Percentiles rank a stretch among this genome's conserved stretches.
Evolutionary conservation across 64 coral and sea anemone genomes (phyloP).

Genomic region (Stichodactyla mertensii): DNA sequence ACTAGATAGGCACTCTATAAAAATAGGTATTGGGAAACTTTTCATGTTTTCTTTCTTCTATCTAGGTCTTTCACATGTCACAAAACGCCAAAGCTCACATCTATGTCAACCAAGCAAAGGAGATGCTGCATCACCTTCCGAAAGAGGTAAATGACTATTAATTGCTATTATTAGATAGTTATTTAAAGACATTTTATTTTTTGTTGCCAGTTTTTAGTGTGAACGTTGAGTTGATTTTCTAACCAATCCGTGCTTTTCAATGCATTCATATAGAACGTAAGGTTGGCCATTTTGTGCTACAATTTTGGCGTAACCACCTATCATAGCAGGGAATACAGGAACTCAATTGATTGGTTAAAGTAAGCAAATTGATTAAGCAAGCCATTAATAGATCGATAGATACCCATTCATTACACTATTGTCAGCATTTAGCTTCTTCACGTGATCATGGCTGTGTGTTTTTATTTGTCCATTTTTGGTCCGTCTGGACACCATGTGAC

Average conservation of each 20-base stretch:
- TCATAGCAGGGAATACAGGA: constrained; percentile 72
- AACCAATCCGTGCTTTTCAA: not conserved
- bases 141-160: constrained; percentile 62
- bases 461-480: not conserved
- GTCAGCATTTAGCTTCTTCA: too few species aligned
- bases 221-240: not conserved
- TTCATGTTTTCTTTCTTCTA: not conserved
- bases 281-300: constrained; percentile 73
- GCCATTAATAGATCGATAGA: not conserved
- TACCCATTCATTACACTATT: not conserved
- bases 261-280: not conserved
- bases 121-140: constrained; percentile 46
- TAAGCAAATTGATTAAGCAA: not conserved
- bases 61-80: constrained; percentile 16
- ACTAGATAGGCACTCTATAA: too few species aligned
- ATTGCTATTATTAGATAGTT: not conserved
- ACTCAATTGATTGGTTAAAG: constrained; percentile 81
- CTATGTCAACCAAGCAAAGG: constrained; percentile 68
- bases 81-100: constrained; percentile 47
- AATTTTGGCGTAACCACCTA: constrained; percentile 97
- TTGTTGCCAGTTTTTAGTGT: not conserved
- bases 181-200: too few species aligned
- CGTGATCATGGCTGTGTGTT: too few species aligned
- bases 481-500: not conserved
- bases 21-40: too few species aligned